phyloP scores from a whole-genome alignment of 2,888 invertebrate species.

The Spilarctia lutea region DNA sequence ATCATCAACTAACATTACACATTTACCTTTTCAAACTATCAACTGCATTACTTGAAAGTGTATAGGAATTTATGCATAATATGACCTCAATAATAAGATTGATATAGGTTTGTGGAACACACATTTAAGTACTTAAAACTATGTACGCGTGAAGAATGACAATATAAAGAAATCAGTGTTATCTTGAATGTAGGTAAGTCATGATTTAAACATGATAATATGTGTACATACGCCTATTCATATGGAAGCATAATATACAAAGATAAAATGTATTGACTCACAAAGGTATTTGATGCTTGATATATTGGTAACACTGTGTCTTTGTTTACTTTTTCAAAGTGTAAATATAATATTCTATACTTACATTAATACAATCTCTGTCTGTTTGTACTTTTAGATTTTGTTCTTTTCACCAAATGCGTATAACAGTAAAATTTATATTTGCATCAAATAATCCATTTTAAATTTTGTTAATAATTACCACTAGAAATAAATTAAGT shows the following conservation, averaged over 20 bases:
- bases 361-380: no score
- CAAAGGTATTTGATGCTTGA: background rate
- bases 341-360: no score
- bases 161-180: conserved; percentile 18
- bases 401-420: no score
- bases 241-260: conserved; percentile 11
- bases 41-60: background rate
- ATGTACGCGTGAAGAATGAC: background rate
- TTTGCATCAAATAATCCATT: no score
- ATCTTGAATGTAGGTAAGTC: conserved; percentile 22
- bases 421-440: no score
- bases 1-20: background rate
- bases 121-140: conserved; percentile 2
- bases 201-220: conserved; percentile 36
- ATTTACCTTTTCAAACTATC: background rate
- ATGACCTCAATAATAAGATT: background rate
- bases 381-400: no score
- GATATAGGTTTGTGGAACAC: conserved; percentile 9
- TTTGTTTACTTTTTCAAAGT: background rate
- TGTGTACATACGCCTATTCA: conserved; percentile 9
- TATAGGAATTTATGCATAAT: background rate
- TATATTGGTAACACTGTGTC: background rate
- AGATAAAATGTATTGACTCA: background rate
- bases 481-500: no score
- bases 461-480: no score